These are phyloP conservation scores for Drosophila meridiana DNA, from an alignment of 2,888 invertebrate genomes.

Conservation along the genomic window DNA sequence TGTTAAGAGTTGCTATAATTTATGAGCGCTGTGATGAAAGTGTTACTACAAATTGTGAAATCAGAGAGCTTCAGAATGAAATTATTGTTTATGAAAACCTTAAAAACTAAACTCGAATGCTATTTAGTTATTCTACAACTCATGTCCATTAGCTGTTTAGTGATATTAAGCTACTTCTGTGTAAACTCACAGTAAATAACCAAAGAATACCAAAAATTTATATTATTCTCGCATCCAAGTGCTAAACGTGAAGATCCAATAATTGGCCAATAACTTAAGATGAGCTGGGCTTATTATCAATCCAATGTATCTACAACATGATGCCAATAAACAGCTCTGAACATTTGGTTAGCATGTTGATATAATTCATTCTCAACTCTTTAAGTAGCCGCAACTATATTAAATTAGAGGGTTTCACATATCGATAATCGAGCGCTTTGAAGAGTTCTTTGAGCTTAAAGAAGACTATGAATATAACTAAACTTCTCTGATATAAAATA, in stretches of 20 bases:
- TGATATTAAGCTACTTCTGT: background rate
- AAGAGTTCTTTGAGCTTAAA: background rate
- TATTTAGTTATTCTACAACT: background rate
- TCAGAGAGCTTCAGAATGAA: background rate
- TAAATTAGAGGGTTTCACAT: background rate
- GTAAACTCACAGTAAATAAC: background rate
- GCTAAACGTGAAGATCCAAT: conserved; percentile 35
- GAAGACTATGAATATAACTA: background rate
- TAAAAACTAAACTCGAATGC: background rate
- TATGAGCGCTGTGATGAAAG: conserved; percentile 23
- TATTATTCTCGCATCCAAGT: conserved; percentile 32
- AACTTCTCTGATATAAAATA: background rate
- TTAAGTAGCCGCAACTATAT: conserved; percentile 2
- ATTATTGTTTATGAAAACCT: background rate
- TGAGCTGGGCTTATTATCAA: background rate
- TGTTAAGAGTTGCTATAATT: conserved; percentile 18
- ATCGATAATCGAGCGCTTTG: background rate
- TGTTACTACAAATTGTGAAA: background rate
- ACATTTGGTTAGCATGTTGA: conserved; percentile 17
- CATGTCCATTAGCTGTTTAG: background rate
- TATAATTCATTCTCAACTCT: conserved; percentile 13
- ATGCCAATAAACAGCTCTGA: conserved; percentile 18
- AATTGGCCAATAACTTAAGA: conserved; percentile 3
- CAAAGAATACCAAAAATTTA: background rate
- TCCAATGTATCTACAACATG: background rate